phyloP scores from a whole-genome alignment of 2,797 vertebrate species.

The Girardinus metallicus region DNA sequence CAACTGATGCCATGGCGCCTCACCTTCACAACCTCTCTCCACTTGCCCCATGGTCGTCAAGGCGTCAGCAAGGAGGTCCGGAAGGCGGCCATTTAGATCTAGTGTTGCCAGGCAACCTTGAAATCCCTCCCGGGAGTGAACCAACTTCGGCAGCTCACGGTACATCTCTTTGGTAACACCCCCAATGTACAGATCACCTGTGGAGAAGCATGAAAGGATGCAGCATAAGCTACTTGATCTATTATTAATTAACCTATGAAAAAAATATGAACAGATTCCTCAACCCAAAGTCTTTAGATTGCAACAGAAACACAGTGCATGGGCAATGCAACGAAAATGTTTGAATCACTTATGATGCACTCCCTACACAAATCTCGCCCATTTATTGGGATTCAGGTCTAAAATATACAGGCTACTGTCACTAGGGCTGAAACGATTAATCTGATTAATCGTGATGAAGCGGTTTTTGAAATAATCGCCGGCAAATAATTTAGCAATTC shows the following conservation, averaged over 20 bases:
- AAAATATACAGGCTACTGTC: neutral
- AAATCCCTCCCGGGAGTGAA: conserved; percentile 96
- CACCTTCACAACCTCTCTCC: conserved; percentile 98
- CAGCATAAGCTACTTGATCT: neutral
- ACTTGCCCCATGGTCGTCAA: conserved; percentile 94
- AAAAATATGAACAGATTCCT: neutral
- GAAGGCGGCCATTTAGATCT: conserved; percentile 95
- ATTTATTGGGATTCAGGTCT: neutral
- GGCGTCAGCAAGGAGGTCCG: conserved; percentile 95
- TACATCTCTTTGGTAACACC: conserved; percentile 97
- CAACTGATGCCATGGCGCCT: conserved; percentile 37
- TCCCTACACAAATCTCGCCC: neutral
- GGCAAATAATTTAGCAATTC: too few relatives aligned
- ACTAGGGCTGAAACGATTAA: neutral
- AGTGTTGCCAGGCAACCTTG: conserved; percentile 97
- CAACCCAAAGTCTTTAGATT: neutral
- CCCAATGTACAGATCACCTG: conserved; percentile 96
- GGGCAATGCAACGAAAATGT: neutral
- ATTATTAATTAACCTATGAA: conserved; percentile 6
- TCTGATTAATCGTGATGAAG: too few relatives aligned
- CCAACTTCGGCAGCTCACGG: conserved; percentile 94
- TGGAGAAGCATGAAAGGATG: conserved; percentile 20
- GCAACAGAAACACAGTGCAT: neutral
- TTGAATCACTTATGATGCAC: neutral
- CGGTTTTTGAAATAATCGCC: too few relatives aligned